phyloP scores from a whole-genome alignment of 2,113 vertebrate species.

The Halichoeres trimaculatus region DNA sequence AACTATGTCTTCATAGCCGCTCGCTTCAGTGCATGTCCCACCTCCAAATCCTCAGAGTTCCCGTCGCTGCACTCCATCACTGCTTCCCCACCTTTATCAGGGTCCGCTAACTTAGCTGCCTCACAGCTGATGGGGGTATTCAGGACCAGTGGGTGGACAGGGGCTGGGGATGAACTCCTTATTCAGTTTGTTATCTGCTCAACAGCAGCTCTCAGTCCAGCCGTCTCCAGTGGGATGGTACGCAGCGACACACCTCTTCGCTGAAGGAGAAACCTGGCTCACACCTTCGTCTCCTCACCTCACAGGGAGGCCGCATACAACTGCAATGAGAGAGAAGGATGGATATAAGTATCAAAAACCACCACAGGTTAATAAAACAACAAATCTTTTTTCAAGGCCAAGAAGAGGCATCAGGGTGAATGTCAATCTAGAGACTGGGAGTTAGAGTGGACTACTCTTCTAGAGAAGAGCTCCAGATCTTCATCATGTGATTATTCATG shows the following conservation, averaged over 20 bases:
- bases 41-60: conserved; percentile 35
- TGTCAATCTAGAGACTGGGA: too few relatives aligned
- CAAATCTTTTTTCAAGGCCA: too few relatives aligned
- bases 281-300: conserved; percentile 86
- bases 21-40: conserved; percentile 59
- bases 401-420: too few relatives aligned
- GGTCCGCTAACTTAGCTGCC: conserved; percentile 52
- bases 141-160: conserved; percentile 37
- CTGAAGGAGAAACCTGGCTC: conserved; percentile 90
- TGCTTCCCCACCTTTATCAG: conserved; percentile 22
- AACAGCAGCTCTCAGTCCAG: conserved; percentile 68
- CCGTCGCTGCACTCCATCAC: conserved; percentile 25
- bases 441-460: too few relatives aligned
- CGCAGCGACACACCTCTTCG: conserved; percentile 95
- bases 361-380: too few relatives aligned
- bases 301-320: conserved; percentile 91
- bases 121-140: conserved; percentile 43
- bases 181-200: conserved; percentile 15
- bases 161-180: conserved; percentile 3
- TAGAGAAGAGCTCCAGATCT: too few relatives aligned
- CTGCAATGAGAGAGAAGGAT: conserved; percentile 65
- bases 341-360: conserved; percentile 4
- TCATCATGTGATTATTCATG: too few relatives aligned
- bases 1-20: conserved; percentile 37
- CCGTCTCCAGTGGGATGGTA: conserved; percentile 94